Evolutionary conservation across 2,113 vertebrate genomes (phyloP), one percentile per base, ranked within the genome.

Genomic region (Fulmarus glacialis): DNA sequence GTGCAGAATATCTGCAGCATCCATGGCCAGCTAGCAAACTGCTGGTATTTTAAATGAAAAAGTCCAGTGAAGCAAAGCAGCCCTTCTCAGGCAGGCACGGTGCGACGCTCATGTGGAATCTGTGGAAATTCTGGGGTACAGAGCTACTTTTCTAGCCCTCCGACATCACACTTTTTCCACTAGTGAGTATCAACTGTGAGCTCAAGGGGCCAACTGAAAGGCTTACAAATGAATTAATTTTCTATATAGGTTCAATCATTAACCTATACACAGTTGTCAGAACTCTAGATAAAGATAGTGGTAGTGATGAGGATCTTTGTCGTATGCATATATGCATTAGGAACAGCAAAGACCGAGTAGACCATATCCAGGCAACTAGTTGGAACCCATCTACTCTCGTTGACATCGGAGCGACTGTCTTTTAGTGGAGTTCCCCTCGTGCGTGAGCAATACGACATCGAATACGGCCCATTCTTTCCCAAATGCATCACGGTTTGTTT

Each of bases 381-480:
- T 34, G 47, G 45, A 62, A 34, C 34, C 26, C 29, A 34, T 14
- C 48, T 38, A 6, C 38, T 38, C 38, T 52, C 2, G 1, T 1
- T 50, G 73, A 21, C 26, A 26, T 21, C 1, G 1, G 38, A 32
- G 38, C 5, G 1, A 60, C 32, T 52, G 73, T 20, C 6, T 50
- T 59, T 32, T 7, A 8, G 32, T 26, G 9, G 63, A 20, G 53
- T 24, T 70, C 27, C 24, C 47, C 47, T 32, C 12, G 32, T 15
- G 38, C 4, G 2, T 19, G 56, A 34, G 34, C 1, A 0, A 16
- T 19, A 43, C 1, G 1, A 30, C 63, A 52, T 6, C 1, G 1
- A 32, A 21, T 26, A 32, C 2, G 2, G 53, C 84, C 64, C 45
- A 6, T 45, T 71, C 47, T 34, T 53, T 22, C 64, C 34, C 55